Percentiles rank a stretch among this genome's conserved stretches.
Conservation (phyloP, 2,888 invertebrate species). For the Pterostichus niger region DNA sequence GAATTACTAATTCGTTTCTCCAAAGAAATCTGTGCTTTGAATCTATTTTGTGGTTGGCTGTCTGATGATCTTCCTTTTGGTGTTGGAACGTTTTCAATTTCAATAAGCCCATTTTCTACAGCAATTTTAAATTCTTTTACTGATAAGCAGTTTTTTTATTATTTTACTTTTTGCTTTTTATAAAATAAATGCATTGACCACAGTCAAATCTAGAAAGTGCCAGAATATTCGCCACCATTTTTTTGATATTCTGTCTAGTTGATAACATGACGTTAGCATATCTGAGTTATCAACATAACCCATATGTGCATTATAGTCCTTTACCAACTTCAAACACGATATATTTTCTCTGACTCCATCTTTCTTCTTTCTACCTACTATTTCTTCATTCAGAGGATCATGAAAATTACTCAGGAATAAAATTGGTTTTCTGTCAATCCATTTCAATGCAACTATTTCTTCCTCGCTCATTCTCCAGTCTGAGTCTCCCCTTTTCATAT, state of each 20-base stretch:
- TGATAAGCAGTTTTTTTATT: not conserved
- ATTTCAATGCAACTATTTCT: conserved; percentile 64
- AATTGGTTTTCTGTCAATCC: conserved; percentile 66
- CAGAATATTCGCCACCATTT: conserved; percentile 67
- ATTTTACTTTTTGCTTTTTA: conserved; percentile 12
- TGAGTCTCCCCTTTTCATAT: conserved; percentile 58
- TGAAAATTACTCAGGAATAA: conserved; percentile 67
- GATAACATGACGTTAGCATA: conserved; percentile 60
- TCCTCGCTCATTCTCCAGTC: conserved; percentile 58
- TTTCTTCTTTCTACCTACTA: conserved; percentile 56
- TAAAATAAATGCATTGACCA: conserved; percentile 46
- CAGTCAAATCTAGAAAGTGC: conserved; percentile 44
- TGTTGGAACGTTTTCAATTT: conserved; percentile 2
- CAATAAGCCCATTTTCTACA: conserved; percentile 8
- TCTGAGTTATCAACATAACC: conserved; percentile 66
- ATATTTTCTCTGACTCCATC: conserved; percentile 56
- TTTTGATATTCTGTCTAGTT: conserved; percentile 60
- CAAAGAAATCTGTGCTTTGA: conserved; percentile 7
- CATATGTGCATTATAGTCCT: conserved; percentile 67
- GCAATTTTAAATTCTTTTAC: conserved; percentile 18
- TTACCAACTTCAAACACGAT: conserved; percentile 59
- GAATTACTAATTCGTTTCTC: not conserved
- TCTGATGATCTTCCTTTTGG: conserved; percentile 14
- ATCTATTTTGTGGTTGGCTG: conserved; percentile 11
- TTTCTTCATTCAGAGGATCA: conserved; percentile 44